phyloP scores from a whole-genome alignment of 2,113 vertebrate genomes.

The Numida meleagris region DNA sequence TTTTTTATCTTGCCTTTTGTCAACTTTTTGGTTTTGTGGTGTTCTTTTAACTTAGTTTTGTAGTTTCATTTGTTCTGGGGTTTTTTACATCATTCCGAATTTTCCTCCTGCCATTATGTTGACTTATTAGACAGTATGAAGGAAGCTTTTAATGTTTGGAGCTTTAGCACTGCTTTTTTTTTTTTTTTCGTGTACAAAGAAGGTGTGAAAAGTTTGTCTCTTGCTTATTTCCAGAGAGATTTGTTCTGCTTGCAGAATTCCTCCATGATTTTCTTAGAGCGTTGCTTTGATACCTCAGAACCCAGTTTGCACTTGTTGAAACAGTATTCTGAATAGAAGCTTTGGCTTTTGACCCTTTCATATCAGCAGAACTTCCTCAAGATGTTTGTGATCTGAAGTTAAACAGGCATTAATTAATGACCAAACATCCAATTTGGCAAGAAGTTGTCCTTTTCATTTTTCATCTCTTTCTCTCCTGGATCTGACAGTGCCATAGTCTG shows the following conservation, averaged over 20 bases:
- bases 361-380: background rate
- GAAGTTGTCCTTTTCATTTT: background rate
- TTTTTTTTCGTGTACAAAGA: background rate
- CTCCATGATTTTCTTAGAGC: background rate
- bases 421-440: background rate
- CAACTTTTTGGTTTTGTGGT: background rate
- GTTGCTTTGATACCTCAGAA: background rate
- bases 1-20: conserved; percentile 4
- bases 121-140: background rate
- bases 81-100: background rate
- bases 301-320: background rate
- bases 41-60: background rate
- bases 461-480: background rate
- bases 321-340: background rate
- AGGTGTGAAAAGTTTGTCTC: background rate
- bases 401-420: background rate
- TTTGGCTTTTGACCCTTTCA: background rate
- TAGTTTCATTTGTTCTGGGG: background rate
- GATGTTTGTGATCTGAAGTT: background rate
- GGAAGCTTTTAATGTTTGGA: background rate
- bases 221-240: background rate
- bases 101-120: background rate
- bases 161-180: background rate
- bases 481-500: background rate
- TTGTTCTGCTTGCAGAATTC: background rate